Percentiles rank a stretch among this genome's conserved stretches.
Evolutionary conservation across 2,797 vertebrate species (phyloP).

Genomic region (Esox masquinongy): DNA sequence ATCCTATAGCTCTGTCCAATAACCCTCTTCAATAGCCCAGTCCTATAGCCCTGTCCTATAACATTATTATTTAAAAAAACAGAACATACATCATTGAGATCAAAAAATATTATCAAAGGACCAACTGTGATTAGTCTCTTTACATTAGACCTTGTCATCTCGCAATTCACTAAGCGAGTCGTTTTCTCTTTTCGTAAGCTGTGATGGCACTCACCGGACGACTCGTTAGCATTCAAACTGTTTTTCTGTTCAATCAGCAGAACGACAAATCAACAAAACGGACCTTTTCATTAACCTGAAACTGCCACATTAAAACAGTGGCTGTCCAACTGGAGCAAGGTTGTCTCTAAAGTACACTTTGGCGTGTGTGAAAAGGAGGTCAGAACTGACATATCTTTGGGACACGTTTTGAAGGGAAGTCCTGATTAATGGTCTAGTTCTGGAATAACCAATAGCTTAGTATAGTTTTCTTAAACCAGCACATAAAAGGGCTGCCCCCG

Average conservation of each 20-base stretch:
- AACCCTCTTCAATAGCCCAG: slow-evolving; percentile 10
- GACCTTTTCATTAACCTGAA: slow-evolving; percentile 10
- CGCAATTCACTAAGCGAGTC: too few relatives aligned
- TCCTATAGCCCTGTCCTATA: slow-evolving; percentile 2
- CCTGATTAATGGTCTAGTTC: slow-evolving; percentile 31
- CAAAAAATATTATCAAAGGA: too few relatives aligned
- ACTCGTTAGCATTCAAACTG: slow-evolving; percentile 39
- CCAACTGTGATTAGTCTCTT: too few relatives aligned
- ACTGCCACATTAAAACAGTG: slow-evolving; percentile 15
- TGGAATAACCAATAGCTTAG: slow-evolving; percentile 15
- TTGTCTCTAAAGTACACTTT: slow-evolving; percentile 47
- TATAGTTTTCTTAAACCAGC: slow-evolving; percentile 9
- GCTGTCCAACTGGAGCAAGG: slow-evolving; percentile 23
- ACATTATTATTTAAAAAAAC: not conserved
- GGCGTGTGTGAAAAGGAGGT: slow-evolving; percentile 8
- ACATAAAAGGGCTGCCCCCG: not conserved
- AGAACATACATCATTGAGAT: not conserved
- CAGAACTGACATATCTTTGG: too few relatives aligned
- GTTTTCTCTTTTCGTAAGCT: not conserved
- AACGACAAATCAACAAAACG: slow-evolving; percentile 1
- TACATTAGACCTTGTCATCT: not conserved
- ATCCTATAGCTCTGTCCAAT: not conserved
- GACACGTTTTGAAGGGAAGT: slow-evolving; percentile 27
- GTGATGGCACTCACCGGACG: slow-evolving; percentile 23
- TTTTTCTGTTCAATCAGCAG: slow-evolving; percentile 47